These are phyloP conservation scores for Eupithecia exiguata DNA, from an alignment of 2,888 invertebrate genomes.

Conservation along the genomic window DNA sequence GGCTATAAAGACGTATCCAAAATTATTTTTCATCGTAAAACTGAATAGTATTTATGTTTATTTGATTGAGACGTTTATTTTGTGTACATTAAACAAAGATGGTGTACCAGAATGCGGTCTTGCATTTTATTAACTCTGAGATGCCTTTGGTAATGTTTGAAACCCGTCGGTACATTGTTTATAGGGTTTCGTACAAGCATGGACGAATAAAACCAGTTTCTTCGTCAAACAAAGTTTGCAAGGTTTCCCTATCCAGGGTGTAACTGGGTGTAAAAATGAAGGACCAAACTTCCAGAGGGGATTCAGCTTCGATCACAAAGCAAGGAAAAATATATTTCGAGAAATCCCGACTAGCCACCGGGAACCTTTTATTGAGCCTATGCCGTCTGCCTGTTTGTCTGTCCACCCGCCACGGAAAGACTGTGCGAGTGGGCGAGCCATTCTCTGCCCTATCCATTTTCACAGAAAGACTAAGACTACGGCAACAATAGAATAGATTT, in stretches of 20 bases:
- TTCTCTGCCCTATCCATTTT: not conserved
- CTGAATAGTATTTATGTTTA: conserved; percentile 51
- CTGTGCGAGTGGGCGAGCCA: not conserved
- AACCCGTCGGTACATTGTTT: not conserved
- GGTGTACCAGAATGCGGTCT: conserved; percentile 1
- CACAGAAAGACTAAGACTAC: not conserved
- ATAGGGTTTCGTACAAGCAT: too few species aligned
- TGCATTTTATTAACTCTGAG: not conserved
- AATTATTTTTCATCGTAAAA: conserved; percentile 49
- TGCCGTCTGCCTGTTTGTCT: not conserved
- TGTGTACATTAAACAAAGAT: conserved; percentile 41
- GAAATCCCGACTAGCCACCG: too few species aligned
- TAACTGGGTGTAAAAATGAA: too few species aligned
- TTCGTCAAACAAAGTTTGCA: too few species aligned
- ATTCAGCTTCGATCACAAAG: too few species aligned
- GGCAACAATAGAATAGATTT: too few species aligned
- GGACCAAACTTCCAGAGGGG: too few species aligned
- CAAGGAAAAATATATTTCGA: too few species aligned
- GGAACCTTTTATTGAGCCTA: not conserved
- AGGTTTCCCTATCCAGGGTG: too few species aligned
- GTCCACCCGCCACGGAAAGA: not conserved
- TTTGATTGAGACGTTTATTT: conserved; percentile 58
- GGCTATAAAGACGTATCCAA: conserved; percentile 34
- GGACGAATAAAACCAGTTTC: too few species aligned
- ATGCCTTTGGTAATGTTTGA: not conserved